Percentiles rank a stretch among this genome's conserved stretches.
Evolutionary conservation across 2,888 invertebrate genomes (phyloP).

Genomic region (Acholoe squamosa): DNA sequence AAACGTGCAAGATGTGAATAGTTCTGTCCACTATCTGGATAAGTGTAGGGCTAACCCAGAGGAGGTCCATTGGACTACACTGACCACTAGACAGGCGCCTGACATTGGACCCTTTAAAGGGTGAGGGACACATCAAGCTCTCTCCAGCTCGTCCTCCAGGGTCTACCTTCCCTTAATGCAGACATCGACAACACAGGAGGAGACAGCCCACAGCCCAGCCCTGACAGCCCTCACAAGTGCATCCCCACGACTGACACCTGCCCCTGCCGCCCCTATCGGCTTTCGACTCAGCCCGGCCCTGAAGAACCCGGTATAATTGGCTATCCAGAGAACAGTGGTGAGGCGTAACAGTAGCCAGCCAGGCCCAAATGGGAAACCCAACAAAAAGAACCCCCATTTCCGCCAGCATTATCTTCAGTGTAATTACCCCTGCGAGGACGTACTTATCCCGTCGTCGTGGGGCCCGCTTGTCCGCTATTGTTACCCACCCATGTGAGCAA

Average conservation of each 20-base stretch:
- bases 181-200: conserved; percentile 13
- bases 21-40: too few relatives aligned
- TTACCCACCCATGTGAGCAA: not conserved
- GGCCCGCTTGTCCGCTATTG: not conserved
- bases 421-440: conserved; percentile 55
- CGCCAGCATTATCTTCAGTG: conserved; percentile 54
- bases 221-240: conserved; percentile 49
- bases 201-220: not conserved
- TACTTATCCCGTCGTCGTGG: conserved; percentile 31
- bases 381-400: conserved; percentile 56
- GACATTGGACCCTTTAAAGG: not conserved
- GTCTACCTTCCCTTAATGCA: not conserved
- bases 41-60: too few relatives aligned
- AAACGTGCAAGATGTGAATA: too few relatives aligned
- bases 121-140: not conserved
- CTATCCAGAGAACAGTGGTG: conserved; percentile 45
- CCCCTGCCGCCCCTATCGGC: conserved; percentile 27
- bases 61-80: too few relatives aligned
- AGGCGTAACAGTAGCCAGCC: conserved; percentile 47
- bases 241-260: conserved; percentile 41
- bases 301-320: conserved; percentile 57
- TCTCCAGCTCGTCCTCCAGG: conserved; percentile 6
- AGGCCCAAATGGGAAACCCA: conserved; percentile 54
- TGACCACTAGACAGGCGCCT: not conserved
- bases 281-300: not conserved